Evolutionary conservation across 2,797 vertebrate genomes (phyloP), one percentile per base, ranked within the genome.

Genomic region (Betta splendens): DNA sequence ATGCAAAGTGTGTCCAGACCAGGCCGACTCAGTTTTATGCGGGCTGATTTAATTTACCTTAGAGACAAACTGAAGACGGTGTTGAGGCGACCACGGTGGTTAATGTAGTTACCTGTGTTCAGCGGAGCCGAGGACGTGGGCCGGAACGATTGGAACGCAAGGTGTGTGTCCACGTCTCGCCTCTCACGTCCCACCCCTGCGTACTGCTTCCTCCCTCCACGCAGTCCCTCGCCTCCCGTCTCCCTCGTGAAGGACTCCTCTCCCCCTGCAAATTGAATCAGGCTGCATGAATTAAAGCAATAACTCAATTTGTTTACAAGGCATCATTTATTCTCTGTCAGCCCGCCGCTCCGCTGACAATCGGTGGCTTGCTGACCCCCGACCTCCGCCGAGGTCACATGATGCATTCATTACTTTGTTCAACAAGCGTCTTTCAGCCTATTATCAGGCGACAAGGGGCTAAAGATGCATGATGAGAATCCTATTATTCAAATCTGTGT

Each of bases 231-330:
- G 9, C 72, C 79, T 67, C 59, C 55, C 67, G 7, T 67, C 44
- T 86, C 80, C 79, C 79, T 49, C 13, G 69, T 71, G 81, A 85
- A 85, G 81, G 87, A 83, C 83, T 87, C 73, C n/a, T 84, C 75
- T 84, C 63, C 49, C 32, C 49, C 32, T 13, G 69, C 69, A 89
- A 92, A 93, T 92, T 63, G 47, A 88, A 92, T 93, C 88, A 92
- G 84, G 79, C 83, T 81, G 89, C 89, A 88, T 92, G 89, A 93
- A 92, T 93, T 91, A 92, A 91, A 90, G 86, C 85, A 85, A 89
- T 91, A 91, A 92, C 63, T 81, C 78, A 87, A 91, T 92, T 93
- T 92, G 89, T 92, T 90, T 92, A 89, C 89, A 86, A 85, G 85
- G 77, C 86, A 65, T 91, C 85, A 90, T 91, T 92, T 91, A 91